Conservation (phyloP, 2,888 invertebrate species). For the Euclidia mi region DNA sequence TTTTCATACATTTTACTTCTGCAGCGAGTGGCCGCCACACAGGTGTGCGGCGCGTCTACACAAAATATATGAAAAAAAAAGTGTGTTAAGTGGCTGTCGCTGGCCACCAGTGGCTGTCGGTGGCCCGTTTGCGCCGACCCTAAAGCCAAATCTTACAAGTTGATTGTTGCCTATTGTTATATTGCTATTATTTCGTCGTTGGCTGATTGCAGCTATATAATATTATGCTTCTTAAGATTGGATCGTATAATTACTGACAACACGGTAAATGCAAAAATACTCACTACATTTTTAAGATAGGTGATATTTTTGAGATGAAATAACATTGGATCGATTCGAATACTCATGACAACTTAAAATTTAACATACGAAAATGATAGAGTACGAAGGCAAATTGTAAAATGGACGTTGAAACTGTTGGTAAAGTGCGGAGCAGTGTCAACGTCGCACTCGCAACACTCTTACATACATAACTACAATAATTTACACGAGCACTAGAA, state of each 20-base stretch:
- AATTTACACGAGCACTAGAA: conserved; percentile 75
- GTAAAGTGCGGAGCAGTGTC: conserved; percentile 44
- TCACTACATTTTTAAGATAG: conserved; percentile 50
- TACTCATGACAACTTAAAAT: conserved; percentile 51
- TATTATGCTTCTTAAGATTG: conserved; percentile 71
- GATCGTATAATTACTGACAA: conserved; percentile 53
- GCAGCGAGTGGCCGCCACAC: too few species aligned
- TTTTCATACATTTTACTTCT: too few species aligned
- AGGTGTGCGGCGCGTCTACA: too few species aligned
- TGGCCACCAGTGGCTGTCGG: too few species aligned
- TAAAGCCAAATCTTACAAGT: conserved; percentile 69
- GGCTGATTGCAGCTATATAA: conserved; percentile 50
- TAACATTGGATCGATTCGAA: conserved; percentile 40
- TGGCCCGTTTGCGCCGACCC: too few species aligned
- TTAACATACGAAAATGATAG: conserved; percentile 43
- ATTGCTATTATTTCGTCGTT: conserved; percentile 58
- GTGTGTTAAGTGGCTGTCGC: too few species aligned
- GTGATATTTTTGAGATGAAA: conserved; percentile 37
- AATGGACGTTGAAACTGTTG: conserved; percentile 37
- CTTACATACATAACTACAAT: conserved; percentile 70
- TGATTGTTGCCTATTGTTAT: conserved; percentile 51
- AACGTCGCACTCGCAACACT: conserved; percentile 57
- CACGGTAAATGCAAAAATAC: conserved; percentile 70
- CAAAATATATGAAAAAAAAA: too few species aligned
- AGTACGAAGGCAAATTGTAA: conserved; percentile 61